Evolutionary conservation across 1,140 invertebrate genomes (phyloP), one percentile per base, ranked within the genome.

Genomic region (Trypoxylus dichotomus): DNA sequence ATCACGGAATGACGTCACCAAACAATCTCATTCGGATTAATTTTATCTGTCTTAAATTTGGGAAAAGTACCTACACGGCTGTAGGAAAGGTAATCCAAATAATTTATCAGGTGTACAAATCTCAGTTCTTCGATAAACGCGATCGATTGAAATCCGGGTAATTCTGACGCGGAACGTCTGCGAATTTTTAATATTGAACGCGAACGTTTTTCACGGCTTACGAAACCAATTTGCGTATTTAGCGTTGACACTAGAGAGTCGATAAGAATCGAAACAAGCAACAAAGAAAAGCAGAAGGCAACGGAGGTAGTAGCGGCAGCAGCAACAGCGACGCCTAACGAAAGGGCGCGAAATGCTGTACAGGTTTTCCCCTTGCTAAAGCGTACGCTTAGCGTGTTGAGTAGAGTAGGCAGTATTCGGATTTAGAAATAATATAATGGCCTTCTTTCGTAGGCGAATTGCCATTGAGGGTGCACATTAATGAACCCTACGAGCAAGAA

Each of bases 341-440:
- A 54, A n/a, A 15, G 6, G 47, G 47, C 19, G 47, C 47, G 7
- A 37, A 37, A 1, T 37, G 32, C n/a, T 54, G 47, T 19, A 15
- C 7, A n/a, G 6, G n/a, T 54, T 19, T 15, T 3, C 47, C 47
- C 47, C 47, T 54, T 15, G 13, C 19, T 3, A 54, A 19, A 13
- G 47, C 15, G 47, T 15, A 15, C 13, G 15, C 15, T 54, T 54
- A 19, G 47, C 47, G 19, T n/a, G 47, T 19, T 19, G 19, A n/a
- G 15, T 54, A 54, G 19, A 19, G 43, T 47, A 3, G 6, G 15
- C 19, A 54, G 47, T 54, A 54, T 54, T 19, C 15, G 60, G 60
- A 68, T 68, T 68, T 68, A 68, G 60, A 68, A 68, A 68, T 68
- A 68, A 68, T 68, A 13, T 58, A 68, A 29, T 68, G 25, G 60